Conservation (phyloP, 2,797 vertebrate genomes). For the Columba guinea region DNA sequence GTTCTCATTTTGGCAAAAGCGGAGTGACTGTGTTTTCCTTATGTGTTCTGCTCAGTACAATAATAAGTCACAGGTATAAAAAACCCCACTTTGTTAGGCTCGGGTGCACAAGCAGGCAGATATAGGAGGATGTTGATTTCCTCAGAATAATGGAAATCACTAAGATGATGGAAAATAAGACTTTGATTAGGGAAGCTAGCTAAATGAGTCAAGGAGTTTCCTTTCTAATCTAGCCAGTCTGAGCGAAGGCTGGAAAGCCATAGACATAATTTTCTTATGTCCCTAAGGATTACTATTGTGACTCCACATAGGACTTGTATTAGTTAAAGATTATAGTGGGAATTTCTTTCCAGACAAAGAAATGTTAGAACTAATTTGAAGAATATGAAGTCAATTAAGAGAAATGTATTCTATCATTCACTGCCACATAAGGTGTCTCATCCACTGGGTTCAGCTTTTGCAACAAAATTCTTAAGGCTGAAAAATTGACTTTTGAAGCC, state of each 20-base stretch:
- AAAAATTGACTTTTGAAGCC: neutral
- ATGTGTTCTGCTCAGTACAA: neutral
- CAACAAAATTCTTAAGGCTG: neutral
- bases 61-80: neutral
- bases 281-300: neutral
- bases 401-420: neutral
- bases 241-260: neutral
- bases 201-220: neutral
- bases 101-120: neutral
- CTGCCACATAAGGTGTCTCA: neutral
- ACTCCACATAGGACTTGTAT: neutral
- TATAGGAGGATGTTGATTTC: neutral
- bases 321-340: neutral
- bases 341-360: neutral
- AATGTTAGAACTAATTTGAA: neutral
- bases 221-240: neutral
- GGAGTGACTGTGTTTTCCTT: neutral
- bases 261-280: neutral
- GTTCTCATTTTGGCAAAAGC: neutral
- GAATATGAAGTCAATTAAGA: neutral
- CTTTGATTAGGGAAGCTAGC: neutral
- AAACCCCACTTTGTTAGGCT: rapidly evolving
- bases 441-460: neutral
- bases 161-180: neutral
- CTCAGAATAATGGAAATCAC: neutral